Conservation (phyloP, 2,113 vertebrate species). For the Panurus biarmicus region DNA sequence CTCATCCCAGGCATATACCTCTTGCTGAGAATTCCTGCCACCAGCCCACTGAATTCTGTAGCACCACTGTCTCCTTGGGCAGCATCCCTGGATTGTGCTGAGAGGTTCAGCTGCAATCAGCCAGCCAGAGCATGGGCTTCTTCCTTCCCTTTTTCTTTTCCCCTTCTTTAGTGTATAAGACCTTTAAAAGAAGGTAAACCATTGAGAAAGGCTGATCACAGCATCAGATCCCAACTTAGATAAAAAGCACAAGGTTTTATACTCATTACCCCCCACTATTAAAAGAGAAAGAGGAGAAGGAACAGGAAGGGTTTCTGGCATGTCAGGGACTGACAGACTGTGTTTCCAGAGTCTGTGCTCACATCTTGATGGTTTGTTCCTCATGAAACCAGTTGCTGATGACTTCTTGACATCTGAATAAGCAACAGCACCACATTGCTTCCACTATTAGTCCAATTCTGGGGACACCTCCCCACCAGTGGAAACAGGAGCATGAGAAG, state of each 20-base stretch:
- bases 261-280: not conserved
- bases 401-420: not conserved
- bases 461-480: not conserved
- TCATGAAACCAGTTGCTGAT: not conserved
- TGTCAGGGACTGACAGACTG: not conserved
- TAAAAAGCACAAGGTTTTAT: not conserved
- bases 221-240: not conserved
- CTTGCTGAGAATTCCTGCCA: fast-evolving
- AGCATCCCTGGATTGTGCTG: not conserved
- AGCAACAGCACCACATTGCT: not conserved
- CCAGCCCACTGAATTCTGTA: not conserved
- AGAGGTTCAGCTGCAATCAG: not conserved
- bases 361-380: not conserved
- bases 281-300: not conserved
- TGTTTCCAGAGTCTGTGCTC: not conserved
- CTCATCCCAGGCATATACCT: not conserved
- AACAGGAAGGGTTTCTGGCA: not conserved
- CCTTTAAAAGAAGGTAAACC: not conserved
- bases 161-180: not conserved
- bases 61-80: fast-evolving
- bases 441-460: not conserved
- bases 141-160: not conserved
- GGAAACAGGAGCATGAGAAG: not conserved
- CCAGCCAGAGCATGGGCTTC: not conserved
- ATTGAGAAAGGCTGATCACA: not conserved